Percentiles rank a stretch among this genome's conserved stretches.
phyloP scores from a whole-genome alignment of 2,113 vertebrate genomes.

The Oxygymnocypris stewartii region DNA sequence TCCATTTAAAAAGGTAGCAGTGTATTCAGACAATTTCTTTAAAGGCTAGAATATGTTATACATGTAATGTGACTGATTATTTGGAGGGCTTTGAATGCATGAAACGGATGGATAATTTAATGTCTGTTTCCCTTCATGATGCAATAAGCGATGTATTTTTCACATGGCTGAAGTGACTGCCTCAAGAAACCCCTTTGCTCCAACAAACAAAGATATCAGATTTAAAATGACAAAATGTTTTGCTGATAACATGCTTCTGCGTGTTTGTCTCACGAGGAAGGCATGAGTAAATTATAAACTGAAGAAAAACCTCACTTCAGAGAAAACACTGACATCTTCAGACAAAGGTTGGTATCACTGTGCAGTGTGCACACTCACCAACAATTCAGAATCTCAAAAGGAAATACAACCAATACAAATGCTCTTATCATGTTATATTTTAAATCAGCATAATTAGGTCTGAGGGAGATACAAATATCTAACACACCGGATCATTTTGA shows the following conservation, averaged over 20 bases:
- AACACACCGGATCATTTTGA: neutral
- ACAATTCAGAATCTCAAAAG: neutral
- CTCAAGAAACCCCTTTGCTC: neutral
- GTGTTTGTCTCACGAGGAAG: neutral
- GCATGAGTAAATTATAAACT: neutral
- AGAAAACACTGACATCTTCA: constrained; percentile 44
- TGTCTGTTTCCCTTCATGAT: neutral
- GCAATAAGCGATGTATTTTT: neutral
- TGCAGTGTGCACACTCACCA: neutral
- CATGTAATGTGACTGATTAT: neutral
- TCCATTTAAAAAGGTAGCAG: neutral
- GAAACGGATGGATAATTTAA: neutral
- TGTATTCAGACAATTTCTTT: neutral
- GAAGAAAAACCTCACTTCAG: neutral
- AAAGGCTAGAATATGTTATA: neutral
- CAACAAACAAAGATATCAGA: neutral
- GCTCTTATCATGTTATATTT: neutral
- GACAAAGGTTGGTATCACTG: neutral
- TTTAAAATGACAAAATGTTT: neutral
- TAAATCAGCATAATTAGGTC: neutral
- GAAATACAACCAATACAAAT: neutral
- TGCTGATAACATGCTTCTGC: neutral
- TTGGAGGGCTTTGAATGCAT: neutral
- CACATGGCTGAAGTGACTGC: neutral
- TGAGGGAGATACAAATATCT: neutral